Percentiles rank a stretch among this genome's conserved stretches.
These are phyloP conservation scores for Rhingia campestris DNA, from an alignment of 2,888 invertebrate genomes.

Conservation along the genomic window DNA sequence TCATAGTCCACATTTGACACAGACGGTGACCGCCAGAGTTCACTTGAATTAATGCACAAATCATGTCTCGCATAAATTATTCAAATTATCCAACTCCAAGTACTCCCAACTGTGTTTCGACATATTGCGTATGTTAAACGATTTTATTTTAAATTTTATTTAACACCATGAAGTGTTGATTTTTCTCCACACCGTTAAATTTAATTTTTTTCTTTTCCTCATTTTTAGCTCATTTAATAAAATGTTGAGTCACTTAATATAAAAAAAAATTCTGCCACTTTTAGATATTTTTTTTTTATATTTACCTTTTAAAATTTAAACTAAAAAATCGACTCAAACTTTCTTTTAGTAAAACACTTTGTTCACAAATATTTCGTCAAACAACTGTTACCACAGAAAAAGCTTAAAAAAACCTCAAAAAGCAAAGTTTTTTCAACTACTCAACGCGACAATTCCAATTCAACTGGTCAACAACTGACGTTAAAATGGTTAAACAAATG, in stretches of 20 bases:
- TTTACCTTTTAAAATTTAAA: no score
- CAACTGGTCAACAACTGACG: conserved; percentile 27
- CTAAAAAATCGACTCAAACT: no score
- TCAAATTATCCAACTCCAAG: conserved; percentile 49
- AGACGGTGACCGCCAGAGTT: conserved; percentile 35
- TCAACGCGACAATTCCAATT: conserved; percentile 49
- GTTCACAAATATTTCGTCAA: conserved; percentile 26
- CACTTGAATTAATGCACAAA: conserved; percentile 53
- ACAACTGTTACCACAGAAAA: conserved; percentile 62
- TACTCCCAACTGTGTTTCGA: neutral
- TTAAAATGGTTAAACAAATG: neutral
- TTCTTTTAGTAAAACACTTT: conserved; percentile 60
- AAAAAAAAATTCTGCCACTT: no score
- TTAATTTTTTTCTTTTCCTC: neutral
- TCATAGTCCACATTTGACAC: conserved; percentile 37
- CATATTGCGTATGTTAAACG: neutral
- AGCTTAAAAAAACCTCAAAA: neutral
- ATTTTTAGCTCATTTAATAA: no score
- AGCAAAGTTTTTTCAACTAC: conserved; percentile 30
- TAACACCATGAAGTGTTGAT: neutral
- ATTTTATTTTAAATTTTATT: neutral
- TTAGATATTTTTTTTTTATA: no score
- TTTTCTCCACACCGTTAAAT: conserved; percentile 3
- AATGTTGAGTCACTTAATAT: no score
- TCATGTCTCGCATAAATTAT: conserved; percentile 70